A percentile compares a stretch with the other conserved stretches of the same genome.
These are phyloP conservation scores for Drosophila subpulchrella DNA, from an alignment of 1,140 invertebrate species.

Conservation along the genomic window DNA sequence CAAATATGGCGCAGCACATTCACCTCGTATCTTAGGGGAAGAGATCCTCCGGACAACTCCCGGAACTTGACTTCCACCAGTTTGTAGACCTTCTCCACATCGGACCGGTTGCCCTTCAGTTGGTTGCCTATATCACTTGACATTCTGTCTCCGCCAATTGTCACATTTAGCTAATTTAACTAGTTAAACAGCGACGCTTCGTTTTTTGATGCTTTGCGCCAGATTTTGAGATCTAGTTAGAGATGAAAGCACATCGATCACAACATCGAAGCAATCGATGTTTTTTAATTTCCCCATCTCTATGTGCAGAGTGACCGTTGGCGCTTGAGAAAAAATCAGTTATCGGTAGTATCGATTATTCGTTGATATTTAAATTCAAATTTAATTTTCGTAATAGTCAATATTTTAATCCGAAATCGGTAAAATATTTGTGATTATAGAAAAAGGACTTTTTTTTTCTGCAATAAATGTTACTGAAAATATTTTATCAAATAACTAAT, in stretches of 20 bases:
- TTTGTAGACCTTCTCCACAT: constrained; percentile 13
- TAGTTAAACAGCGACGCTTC: constrained; percentile 24
- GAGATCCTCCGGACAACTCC: background rate
- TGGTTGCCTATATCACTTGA: constrained; percentile 28
- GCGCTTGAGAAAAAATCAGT: background rate
- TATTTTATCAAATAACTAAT: no score
- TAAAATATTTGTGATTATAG: no score
- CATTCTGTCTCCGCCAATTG: constrained; percentile 17
- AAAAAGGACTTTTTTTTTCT: no score
- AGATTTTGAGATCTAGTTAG: constrained; percentile 19
- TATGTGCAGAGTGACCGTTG: background rate
- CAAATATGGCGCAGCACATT: constrained; percentile 51
- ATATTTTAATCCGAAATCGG: no score
- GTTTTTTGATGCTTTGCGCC: constrained; percentile 38
- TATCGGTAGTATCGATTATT: no score
- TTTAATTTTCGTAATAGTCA: no score
- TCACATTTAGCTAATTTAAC: constrained; percentile 22
- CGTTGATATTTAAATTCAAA: no score
- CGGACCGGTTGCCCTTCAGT: constrained; percentile 34
- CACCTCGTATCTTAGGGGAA: constrained; percentile 19
- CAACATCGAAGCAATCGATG: no score
- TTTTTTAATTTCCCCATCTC: no score
- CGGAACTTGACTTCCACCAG: constrained; percentile 11
- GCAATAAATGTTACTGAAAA: no score
- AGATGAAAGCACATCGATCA: no score